phyloP scores from a whole-genome alignment of 2,888 invertebrate species.

The Cerastoderma edule region DNA sequence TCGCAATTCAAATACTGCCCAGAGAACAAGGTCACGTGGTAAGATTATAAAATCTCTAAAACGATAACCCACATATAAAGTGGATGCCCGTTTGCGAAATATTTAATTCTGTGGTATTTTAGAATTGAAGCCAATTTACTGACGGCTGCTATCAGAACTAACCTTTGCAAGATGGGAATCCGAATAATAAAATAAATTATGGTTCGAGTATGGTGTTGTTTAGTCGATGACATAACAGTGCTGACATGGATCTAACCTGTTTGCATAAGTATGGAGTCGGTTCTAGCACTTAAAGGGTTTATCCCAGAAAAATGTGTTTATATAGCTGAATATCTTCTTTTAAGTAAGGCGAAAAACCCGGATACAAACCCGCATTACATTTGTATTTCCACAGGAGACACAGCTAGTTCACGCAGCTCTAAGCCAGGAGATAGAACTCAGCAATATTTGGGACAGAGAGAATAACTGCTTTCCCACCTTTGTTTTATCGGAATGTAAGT shows the following conservation, averaged over 20 bases:
- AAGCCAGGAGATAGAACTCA: conserved; percentile 13
- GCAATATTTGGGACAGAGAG: conserved; percentile 1
- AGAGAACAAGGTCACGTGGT: too few relatives aligned
- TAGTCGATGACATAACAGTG: background rate
- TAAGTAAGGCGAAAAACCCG: background rate
- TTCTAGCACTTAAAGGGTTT: background rate
- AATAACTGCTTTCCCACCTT: background rate
- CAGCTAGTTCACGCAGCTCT: conserved; percentile 13
- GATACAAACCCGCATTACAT: conserved; percentile 34
- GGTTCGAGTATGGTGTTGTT: too few relatives aligned
- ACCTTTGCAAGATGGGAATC: background rate
- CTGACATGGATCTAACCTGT: background rate
- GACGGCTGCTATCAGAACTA: background rate
- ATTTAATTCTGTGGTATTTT: background rate
- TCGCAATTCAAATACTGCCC: conserved; percentile 34
- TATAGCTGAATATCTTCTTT: background rate
- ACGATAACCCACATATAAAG: too few relatives aligned
- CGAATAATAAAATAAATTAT: too few relatives aligned
- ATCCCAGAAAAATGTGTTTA: background rate
- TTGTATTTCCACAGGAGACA: too few relatives aligned
- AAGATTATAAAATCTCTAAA: too few relatives aligned
- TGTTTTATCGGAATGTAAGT: background rate
- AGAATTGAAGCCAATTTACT: background rate
- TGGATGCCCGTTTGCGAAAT: background rate
- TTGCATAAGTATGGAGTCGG: background rate